Evolutionary conservation across 2,797 vertebrate genomes (phyloP), one percentile per base, ranked within the genome.

Genomic region (Tenualosa ilisha): DNA sequence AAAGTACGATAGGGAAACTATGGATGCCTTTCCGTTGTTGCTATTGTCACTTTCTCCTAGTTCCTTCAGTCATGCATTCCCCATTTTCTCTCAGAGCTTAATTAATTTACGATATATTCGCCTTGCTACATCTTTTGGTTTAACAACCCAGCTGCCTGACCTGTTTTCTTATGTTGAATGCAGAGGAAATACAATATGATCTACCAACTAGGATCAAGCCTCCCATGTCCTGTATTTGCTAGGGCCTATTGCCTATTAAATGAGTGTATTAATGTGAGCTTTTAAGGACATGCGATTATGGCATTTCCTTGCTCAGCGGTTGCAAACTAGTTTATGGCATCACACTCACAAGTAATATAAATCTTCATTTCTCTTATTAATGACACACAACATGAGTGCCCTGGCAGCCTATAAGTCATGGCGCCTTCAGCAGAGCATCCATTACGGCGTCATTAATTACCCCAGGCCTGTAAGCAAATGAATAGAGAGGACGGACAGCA

Each of bases 311-410:
- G 72, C 40, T 79, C 26, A 79, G 72, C 40, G 46, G 72, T 46
- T 46, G 37, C 72, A 79, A 79, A 46, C 72, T 79, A 79, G 72
- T 79, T 79, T 46, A 79, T 79, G 72, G 37, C 40, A 22, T 22
- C 17, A 17, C 40, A 15, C 72, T 43, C 72, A 79, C 72, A 37
- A 46, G 72, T 43, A 1, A 46, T 20, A 79, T 43, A 46, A 79
- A 43, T 79, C 72, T 79, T 17, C 20, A 46, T 79, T 46, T 22
- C 40, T 79, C 40, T 40, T 40, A 79, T 79, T 79, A 79, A 79
- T 79, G 72, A 79, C 72, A 79, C 72, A 37, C 72, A 15, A 79
- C 72, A 79, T 79, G 72, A 79, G 72, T 7, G 17, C 72, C 40
- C 72, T 46, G 40, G 37, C 68, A 79, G 72, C 40, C 9, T 79